phyloP scores from a whole-genome alignment of 2,888 invertebrate species.

The Drosophila acutilabella region DNA sequence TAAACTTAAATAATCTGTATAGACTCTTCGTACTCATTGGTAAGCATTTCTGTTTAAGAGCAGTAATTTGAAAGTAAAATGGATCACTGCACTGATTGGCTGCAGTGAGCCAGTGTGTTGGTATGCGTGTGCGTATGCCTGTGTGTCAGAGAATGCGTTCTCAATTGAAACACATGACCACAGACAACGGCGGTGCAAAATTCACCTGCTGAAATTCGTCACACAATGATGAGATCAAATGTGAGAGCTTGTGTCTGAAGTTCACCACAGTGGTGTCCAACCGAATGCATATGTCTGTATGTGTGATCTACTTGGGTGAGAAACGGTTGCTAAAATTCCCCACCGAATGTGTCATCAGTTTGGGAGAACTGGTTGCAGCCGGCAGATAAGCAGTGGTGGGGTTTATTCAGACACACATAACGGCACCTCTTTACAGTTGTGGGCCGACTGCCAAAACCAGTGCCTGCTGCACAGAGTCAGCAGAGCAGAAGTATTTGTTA shows the following conservation, averaged over 20 bases:
- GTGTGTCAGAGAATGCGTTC: neutral
- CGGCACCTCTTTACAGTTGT: neutral
- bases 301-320: neutral
- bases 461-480: neutral
- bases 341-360: neutral
- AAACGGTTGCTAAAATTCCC: slow-evolving; percentile 3
- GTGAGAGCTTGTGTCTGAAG: neutral
- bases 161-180: slow-evolving; percentile 6
- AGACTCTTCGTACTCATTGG: too few relatives aligned
- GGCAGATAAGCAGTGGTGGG: neutral
- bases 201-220: neutral
- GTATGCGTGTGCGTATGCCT: neutral
- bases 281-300: neutral
- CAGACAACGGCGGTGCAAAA: slow-evolving; percentile 1
- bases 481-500: neutral
- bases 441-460: neutral
- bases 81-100: neutral
- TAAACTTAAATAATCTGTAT: neutral
- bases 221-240: neutral
- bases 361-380: neutral
- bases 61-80: neutral
- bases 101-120: neutral
- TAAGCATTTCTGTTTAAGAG: neutral
- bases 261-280: neutral
- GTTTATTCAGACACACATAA: neutral